Conservation (phyloP, 2,113 vertebrate genomes). For the Haemorhous mexicanus region DNA sequence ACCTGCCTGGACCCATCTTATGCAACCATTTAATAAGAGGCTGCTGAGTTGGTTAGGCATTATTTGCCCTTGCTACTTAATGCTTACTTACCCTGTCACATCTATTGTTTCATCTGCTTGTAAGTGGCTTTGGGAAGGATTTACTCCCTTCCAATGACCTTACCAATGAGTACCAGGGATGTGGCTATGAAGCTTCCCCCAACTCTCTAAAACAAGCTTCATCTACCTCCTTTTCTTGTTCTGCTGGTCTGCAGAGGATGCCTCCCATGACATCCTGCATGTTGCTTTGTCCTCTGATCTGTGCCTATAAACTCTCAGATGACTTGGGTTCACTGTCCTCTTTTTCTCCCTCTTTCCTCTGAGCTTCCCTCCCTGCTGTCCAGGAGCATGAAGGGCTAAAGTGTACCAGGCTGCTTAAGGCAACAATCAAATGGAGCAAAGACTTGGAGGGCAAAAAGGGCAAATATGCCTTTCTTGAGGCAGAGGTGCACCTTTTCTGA, state of each 20-base stretch:
- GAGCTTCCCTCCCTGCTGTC: neutral
- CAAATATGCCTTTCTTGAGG: neutral
- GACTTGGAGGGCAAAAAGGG: neutral
- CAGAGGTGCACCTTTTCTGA: neutral
- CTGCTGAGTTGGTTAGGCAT: neutral
- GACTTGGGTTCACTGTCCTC: neutral
- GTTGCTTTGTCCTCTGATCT: neutral
- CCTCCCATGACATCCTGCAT: neutral
- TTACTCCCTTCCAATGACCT: neutral
- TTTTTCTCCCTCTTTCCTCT: neutral
- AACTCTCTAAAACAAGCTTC: neutral
- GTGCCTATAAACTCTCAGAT: neutral
- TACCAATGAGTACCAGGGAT: accelerated
- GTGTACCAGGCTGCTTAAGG: neutral
- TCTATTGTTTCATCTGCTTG: neutral
- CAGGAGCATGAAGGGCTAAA: neutral
- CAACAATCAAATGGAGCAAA: neutral
- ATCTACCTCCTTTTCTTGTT: neutral
- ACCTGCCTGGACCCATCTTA: neutral
- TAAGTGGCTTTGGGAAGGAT: neutral
- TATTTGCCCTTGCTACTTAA: neutral
- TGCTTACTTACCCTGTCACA: neutral
- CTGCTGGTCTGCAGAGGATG: neutral
- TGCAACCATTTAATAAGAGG: neutral
- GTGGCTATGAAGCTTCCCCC: neutral